Evolutionary conservation across 35 echinoderm and acorn worm species (phyloP).

Genomic region (Chiridota heheva): DNA sequence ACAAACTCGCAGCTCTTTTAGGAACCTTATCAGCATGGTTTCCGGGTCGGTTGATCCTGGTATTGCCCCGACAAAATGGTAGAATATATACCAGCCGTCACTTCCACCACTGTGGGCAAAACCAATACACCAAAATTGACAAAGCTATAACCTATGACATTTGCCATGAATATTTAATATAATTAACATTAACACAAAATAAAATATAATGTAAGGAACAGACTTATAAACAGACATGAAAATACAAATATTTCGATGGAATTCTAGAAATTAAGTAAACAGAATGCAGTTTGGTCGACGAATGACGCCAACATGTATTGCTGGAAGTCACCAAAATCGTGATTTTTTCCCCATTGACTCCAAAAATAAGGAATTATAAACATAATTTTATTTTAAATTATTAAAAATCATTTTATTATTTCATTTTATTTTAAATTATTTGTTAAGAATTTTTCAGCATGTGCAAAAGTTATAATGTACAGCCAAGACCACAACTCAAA

Average conservation of each 20-base stretch:
- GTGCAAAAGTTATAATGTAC: no score
- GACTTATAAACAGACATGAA: background rate
- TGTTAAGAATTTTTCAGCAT: no score
- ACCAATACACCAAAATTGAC: background rate
- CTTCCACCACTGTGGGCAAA: conserved; percentile 51
- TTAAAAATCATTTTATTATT: no score
- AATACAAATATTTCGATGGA: no score
- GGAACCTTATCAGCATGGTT: conserved; percentile 79
- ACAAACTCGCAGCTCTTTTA: conserved; percentile 83
- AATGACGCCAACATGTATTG: no score
- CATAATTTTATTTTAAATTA: no score
- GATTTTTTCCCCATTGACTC: no score
- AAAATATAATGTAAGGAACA: background rate
- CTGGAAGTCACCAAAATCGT: no score
- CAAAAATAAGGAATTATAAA: no score
- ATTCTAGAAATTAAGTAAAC: no score
- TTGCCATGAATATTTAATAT: background rate
- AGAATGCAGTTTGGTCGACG: no score
- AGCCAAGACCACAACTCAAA: background rate
- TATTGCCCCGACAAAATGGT: conserved; percentile 94
- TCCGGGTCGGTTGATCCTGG: conserved; percentile 91
- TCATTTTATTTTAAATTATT: no score
- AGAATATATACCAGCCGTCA: conserved; percentile 77
- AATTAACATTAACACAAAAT: background rate
- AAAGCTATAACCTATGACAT: background rate